Conservation (phyloP, 2,113 vertebrate species). For the Thomomys bottae region DNA sequence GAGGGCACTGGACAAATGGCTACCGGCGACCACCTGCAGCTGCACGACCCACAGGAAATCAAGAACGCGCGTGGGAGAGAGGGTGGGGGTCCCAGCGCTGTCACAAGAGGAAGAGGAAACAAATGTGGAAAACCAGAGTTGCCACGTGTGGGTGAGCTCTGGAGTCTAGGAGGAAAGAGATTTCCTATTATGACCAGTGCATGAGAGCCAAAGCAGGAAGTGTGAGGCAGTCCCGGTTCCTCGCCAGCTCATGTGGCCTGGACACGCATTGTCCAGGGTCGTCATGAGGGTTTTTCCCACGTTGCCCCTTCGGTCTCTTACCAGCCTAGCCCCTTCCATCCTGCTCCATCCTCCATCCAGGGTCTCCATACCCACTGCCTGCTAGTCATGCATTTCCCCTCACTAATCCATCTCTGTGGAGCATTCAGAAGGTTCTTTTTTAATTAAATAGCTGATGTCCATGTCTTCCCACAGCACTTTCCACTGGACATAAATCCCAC, state of each 20-base stretch:
- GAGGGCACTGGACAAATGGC: neutral
- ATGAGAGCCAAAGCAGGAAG: neutral
- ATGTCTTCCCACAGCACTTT: no score
- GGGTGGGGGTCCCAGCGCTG: no score
- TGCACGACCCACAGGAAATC: no score
- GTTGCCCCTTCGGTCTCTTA: neutral
- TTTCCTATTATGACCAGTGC: neutral
- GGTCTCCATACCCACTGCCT: neutral
- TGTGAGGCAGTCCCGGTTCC: neutral
- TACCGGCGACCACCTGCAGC: neutral
- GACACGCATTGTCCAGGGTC: neutral
- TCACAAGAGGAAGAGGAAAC: neutral
- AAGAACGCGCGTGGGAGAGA: no score
- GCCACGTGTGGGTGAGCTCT: neutral
- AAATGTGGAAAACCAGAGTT: neutral
- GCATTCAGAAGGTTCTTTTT: neutral
- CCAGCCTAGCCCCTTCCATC: neutral
- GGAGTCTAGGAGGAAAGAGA: fast-evolving
- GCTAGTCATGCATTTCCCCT: neutral
- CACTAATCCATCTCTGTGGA: neutral
- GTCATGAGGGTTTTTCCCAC: neutral
- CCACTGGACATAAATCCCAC: neutral
- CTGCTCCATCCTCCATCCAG: neutral
- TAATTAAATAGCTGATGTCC: neutral
- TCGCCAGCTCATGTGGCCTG: neutral